Percentiles rank a stretch among this genome's conserved stretches.
These are phyloP conservation scores for Troilus luridus DNA, from an alignment of 2,888 invertebrate genomes.

Conservation along the genomic window DNA sequence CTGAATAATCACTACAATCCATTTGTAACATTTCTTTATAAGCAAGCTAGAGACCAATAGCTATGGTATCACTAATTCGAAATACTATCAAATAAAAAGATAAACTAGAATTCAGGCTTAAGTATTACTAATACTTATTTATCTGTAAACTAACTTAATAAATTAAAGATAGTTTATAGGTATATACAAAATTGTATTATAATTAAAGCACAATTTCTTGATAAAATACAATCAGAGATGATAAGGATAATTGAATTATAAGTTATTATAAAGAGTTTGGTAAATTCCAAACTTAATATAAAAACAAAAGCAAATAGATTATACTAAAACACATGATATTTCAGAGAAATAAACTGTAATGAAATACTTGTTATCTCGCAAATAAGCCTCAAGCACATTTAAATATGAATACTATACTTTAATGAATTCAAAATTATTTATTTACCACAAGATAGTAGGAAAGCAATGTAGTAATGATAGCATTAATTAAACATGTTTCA, in stretches of 20 bases:
- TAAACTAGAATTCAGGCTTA: background rate
- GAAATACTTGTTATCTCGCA: background rate
- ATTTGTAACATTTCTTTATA: background rate
- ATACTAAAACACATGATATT: background rate
- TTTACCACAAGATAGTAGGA: background rate
- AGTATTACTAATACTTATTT: background rate
- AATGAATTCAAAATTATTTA: background rate
- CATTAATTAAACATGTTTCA: background rate
- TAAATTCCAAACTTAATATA: background rate
- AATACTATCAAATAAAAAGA: background rate
- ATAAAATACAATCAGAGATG: background rate
- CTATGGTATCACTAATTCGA: background rate
- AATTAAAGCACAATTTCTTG: background rate
- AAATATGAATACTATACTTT: background rate
- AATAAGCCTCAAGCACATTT: background rate
- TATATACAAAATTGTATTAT: background rate
- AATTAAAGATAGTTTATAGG: background rate
- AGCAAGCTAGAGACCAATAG: background rate
- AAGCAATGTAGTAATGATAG: background rate
- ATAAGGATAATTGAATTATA: background rate
- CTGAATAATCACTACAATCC: too few species aligned
- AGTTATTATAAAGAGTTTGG: background rate
- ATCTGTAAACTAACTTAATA: too few species aligned
- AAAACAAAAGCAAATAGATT: background rate
- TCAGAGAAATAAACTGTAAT: too few species aligned